A percentile compares a stretch with the other conserved stretches of the same genome.
phyloP scores from a whole-genome alignment of 2,113 vertebrate species.

The Spea bombifrons region DNA sequence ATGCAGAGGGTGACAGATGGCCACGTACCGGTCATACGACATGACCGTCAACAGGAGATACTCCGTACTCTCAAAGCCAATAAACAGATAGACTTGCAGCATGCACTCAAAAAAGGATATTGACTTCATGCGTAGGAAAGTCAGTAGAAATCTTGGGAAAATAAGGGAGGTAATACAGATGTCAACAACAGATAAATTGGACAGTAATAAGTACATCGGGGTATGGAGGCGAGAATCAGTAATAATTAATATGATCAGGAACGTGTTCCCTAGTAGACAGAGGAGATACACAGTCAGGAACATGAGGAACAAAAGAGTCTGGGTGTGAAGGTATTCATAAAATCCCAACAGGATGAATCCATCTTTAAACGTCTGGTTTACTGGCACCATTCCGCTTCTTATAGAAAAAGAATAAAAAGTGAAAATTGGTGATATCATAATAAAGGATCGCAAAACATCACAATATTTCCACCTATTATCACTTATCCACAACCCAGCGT shows the following conservation, averaged over 20 bases:
- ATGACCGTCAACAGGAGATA: slow-evolving; percentile 5
- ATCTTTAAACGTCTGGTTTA: slow-evolving; percentile 10
- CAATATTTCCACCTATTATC: too few species aligned
- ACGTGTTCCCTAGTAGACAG: not conserved
- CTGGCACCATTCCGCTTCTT: not conserved
- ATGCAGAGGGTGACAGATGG: slow-evolving; percentile 54
- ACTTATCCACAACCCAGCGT: too few species aligned
- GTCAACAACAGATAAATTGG: slow-evolving; percentile 14
- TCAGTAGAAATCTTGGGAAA: slow-evolving; percentile 3
- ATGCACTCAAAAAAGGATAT: slow-evolving; percentile 3
- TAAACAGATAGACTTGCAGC: slow-evolving; percentile 3
- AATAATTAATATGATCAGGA: not conserved
- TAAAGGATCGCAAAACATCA: too few species aligned
- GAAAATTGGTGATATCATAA: too few species aligned
- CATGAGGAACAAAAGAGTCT: not conserved
- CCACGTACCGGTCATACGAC: slow-evolving; percentile 49
- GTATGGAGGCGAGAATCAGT: not conserved
- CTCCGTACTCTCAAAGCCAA: not conserved
- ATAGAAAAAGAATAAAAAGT: too few species aligned
- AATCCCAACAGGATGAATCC: slow-evolving; percentile 5
- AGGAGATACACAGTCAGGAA: not conserved
- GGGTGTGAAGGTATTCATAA: not conserved
- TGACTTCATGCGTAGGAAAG: not conserved
- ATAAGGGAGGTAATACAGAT: slow-evolving; percentile 1
- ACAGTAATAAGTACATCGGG: slow-evolving; percentile 17